A percentile compares a stretch with the other conserved stretches of the same genome.
Evolutionary conservation across 1,140 invertebrate species (phyloP).

Genomic region (Drosophila kurseongensis): DNA sequence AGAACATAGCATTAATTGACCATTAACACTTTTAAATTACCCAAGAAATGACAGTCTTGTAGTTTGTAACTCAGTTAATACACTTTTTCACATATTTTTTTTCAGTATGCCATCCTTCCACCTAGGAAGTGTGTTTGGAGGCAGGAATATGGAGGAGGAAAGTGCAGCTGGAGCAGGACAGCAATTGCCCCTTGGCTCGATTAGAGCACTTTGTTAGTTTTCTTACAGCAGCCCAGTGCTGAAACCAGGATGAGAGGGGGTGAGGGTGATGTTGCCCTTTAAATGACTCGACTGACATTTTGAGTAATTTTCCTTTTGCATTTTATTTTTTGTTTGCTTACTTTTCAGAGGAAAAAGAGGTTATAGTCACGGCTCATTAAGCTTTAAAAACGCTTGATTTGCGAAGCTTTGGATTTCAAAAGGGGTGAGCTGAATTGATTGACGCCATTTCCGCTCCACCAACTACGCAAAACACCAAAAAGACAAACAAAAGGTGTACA

Average conservation of each 20-base stretch:
- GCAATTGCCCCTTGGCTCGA: slow-evolving; percentile 59
- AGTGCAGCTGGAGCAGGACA: slow-evolving; percentile 24
- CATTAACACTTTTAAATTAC: too few species aligned
- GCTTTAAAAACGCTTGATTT: slow-evolving; percentile 33
- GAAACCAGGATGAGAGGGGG: not conserved
- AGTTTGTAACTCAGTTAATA: not conserved
- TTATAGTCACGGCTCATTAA: slow-evolving; percentile 62
- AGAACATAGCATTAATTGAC: too few species aligned
- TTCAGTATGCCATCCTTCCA: not conserved
- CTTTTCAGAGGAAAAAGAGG: slow-evolving; percentile 11
- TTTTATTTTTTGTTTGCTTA: slow-evolving; percentile 41
- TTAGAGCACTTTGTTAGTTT: slow-evolving; percentile 74
- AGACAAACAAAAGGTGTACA: slow-evolving; percentile 25
- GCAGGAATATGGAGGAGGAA: not conserved
- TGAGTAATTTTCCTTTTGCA: slow-evolving; percentile 49
- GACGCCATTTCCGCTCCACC: slow-evolving; percentile 39
- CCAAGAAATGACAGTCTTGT: too few species aligned
- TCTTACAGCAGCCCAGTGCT: slow-evolving; percentile 37
- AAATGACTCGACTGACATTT: slow-evolving; percentile 63
- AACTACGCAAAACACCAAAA: slow-evolving; percentile 50
- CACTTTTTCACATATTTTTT: not conserved
- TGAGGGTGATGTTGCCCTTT: slow-evolving; percentile 20
- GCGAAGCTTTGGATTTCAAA: not conserved
- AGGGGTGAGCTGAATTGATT: slow-evolving; percentile 14
- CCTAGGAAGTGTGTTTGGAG: not conserved